Evolutionary conservation across 2,888 invertebrate genomes (phyloP).

Genomic region (Drosophila emarginata): DNA sequence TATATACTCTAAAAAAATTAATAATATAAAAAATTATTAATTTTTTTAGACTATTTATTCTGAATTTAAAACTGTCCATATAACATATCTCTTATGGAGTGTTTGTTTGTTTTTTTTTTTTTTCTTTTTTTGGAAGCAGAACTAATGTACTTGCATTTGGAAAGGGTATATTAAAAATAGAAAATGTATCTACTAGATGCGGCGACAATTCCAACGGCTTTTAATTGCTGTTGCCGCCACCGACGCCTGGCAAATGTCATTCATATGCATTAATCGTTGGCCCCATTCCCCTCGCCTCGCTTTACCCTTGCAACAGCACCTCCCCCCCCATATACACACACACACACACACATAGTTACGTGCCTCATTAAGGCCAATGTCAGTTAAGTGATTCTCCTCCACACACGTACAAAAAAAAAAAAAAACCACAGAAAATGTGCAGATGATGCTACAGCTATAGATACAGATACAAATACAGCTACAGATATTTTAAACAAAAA

Average conservation of each 20-base stretch:
- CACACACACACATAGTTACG: slow-evolving; percentile 24
- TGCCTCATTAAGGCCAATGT: slow-evolving; percentile 70
- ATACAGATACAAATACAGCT: slow-evolving; percentile 13
- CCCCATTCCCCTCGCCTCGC: not conserved
- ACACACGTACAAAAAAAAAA: slow-evolving; percentile 9
- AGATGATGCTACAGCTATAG: slow-evolving; percentile 24
- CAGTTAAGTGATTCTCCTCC: slow-evolving; percentile 67
- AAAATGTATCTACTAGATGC: slow-evolving; percentile 26
- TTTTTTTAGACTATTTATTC: not conserved
- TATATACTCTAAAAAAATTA: not conserved
- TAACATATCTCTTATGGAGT: not conserved
- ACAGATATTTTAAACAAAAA: not conserved
- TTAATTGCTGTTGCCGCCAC: slow-evolving; percentile 49
- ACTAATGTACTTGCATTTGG: not conserved
- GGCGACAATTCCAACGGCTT: slow-evolving; percentile 36
- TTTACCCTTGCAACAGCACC: not conserved
- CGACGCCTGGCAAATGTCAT: slow-evolving; percentile 58
- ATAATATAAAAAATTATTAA: no score
- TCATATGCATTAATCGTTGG: slow-evolving; percentile 62
- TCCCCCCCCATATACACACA: not conserved
- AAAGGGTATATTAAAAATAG: not conserved
- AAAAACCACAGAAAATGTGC: slow-evolving; percentile 10
- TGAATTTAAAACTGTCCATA: not conserved
- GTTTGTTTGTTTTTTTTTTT: no score
- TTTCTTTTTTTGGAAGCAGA: no score